Conservation (phyloP, 2,797 vertebrate species). For the Myotis myotis region DNA sequence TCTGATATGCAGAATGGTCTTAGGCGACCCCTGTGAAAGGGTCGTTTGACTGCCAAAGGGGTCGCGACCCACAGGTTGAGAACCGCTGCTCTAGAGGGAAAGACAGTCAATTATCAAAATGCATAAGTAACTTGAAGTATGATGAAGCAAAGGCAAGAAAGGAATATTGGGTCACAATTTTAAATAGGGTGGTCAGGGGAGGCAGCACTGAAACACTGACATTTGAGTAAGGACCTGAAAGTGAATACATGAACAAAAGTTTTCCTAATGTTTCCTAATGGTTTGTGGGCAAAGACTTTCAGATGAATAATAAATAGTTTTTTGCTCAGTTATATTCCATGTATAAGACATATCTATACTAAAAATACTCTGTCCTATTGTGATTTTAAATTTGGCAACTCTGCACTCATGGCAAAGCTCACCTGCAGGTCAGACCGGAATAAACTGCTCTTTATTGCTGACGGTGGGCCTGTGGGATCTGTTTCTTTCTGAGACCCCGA, state of each 20-base stretch:
- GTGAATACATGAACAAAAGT: neutral
- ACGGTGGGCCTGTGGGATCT: neutral
- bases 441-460: constrained; percentile 5
- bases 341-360: neutral
- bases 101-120: neutral
- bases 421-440: neutral
- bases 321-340: neutral
- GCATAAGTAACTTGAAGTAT: neutral
- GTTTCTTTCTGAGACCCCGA: neutral
- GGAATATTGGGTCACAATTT: neutral
- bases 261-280: neutral
- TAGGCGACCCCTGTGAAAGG: no score
- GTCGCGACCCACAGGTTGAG: no score
- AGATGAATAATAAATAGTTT: neutral
- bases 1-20: no score
- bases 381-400: constrained; percentile 24
- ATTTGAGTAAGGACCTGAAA: neutral
- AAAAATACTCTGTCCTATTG: neutral
- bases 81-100: neutral
- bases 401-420: constrained; percentile 44
- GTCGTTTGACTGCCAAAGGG: no score
- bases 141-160: neutral
- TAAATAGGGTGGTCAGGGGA: neutral
- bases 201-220: neutral
- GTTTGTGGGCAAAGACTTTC: neutral